Evolutionary conservation across 1,140 invertebrate species (phyloP).

Genomic region (Zaprionus tsacasi): DNA sequence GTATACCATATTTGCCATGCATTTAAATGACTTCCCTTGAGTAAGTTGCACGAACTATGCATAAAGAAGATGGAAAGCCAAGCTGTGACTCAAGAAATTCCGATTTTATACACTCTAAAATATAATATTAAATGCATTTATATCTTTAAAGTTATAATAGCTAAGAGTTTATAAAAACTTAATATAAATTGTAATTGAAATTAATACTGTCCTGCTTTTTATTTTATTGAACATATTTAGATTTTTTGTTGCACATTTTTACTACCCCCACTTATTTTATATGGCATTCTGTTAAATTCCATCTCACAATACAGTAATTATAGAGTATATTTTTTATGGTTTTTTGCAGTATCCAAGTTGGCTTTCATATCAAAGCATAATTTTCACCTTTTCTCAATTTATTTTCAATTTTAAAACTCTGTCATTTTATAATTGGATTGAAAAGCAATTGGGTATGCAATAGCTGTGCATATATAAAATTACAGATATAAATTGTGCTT

Average conservation of each 20-base stretch:
- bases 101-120: no score
- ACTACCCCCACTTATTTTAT: neutral
- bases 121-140: no score
- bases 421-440: conserved; percentile 6
- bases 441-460: conserved; percentile 3
- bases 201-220: no score
- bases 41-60: neutral
- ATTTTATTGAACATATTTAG: neutral
- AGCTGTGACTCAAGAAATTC: no score
- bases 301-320: neutral
- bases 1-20: neutral
- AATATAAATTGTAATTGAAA: no score
- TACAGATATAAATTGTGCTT: neutral
- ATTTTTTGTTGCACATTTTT: neutral
- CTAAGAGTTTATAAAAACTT: no score
- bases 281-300: neutral
- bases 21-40: neutral
- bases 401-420: neutral
- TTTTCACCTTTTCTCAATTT: neutral
- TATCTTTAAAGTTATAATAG: no score
- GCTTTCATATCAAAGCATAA: conserved; percentile 2
- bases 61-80: no score
- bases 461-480: neutral
- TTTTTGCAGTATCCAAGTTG: neutral
- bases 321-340: neutral